Base-by-base conservation (phyloP, 2,113 vertebrate genomes). In the Stigmatopora argus region DNA sequence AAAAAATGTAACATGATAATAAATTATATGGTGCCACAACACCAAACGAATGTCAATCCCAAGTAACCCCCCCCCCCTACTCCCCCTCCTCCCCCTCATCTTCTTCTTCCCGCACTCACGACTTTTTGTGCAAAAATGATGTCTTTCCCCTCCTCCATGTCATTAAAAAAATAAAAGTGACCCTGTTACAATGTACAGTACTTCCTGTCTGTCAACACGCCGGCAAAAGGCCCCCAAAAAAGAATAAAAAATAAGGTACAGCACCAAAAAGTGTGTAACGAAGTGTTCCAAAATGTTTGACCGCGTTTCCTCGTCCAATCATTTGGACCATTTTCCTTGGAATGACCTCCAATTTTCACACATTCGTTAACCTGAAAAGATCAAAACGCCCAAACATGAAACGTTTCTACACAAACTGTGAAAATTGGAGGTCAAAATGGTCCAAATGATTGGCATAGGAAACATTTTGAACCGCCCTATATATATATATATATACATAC, bases 71-170 rank as follows among this genome's bases (percentile, higher is more conserved):
- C 26, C 26, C 26, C 26, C 26, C n/a, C n/a, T n/a, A n/a, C n/a
- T n/a, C n/a, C 26, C 26, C 26, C 26, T 3, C 26, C 26, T 3
- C 26, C 26, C 26, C 26, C 3, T 3, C 85, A 73, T 84, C 69
- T 77, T 35, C 9, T 0, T 6, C 35, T 61, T 62, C 71, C 67
- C 35, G 47, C 76, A 64, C 74, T 71, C 79, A 82, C 77, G 19
- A 68, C 70, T 74, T 78, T 67, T 69, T 90, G 88, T 90, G 90
- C 88, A 90, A 91, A 91, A 85, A 86, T 72, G 45, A 71, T 65
- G 77, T 3, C 4, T 21, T 15, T 15, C 5, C 21, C 86, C 82
- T 86, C 77, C 9, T 1, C 38, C 82, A 76, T 77, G 78, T 80
- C 23, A 31, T 31, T 35, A 57, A 77, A 86, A 83, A 88, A 85